Evolutionary conservation across 2,113 vertebrate genomes (phyloP).

Genomic region (Pelmatolapia mariae): DNA sequence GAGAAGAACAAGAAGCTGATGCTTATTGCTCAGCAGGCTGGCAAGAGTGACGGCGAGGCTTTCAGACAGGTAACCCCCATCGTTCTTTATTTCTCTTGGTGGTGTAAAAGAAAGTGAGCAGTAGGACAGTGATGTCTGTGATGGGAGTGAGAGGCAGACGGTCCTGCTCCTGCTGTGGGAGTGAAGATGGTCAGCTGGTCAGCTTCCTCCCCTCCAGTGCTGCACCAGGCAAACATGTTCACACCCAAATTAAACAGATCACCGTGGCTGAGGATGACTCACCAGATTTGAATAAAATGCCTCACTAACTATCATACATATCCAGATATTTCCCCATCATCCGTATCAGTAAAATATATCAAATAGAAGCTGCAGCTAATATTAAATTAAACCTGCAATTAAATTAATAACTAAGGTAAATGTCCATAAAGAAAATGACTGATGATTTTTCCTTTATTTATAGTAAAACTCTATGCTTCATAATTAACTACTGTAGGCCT

Average conservation of each 20-base stretch:
- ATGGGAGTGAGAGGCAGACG: not conserved
- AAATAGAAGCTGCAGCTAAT: not conserved
- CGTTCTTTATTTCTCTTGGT: not conserved
- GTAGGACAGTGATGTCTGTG: not conserved
- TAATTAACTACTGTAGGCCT: not conserved
- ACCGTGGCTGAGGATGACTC: not conserved
- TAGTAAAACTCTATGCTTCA: not conserved
- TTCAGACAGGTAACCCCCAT: conserved; percentile 70
- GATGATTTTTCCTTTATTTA: too few relatives aligned
- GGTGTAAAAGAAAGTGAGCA: not conserved
- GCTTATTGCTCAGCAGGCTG: conserved; percentile 66
- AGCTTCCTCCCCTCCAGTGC: not conserved
- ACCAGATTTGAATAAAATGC: not conserved
- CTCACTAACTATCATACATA: not conserved
- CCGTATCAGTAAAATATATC: not conserved
- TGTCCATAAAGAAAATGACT: not conserved
- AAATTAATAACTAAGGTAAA: not conserved
- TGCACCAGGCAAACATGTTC: not conserved
- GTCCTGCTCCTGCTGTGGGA: not conserved
- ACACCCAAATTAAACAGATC: not conserved
- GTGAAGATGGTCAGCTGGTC: conserved; percentile 9
- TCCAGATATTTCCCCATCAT: not conserved
- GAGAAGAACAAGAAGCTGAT: conserved; percentile 65
- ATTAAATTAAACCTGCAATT: too few relatives aligned
- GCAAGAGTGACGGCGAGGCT: conserved; percentile 64